These are phyloP conservation scores for Tragelaphus strepsiceros DNA, from an alignment of 2,113 vertebrate genomes.

Conservation along the genomic window DNA sequence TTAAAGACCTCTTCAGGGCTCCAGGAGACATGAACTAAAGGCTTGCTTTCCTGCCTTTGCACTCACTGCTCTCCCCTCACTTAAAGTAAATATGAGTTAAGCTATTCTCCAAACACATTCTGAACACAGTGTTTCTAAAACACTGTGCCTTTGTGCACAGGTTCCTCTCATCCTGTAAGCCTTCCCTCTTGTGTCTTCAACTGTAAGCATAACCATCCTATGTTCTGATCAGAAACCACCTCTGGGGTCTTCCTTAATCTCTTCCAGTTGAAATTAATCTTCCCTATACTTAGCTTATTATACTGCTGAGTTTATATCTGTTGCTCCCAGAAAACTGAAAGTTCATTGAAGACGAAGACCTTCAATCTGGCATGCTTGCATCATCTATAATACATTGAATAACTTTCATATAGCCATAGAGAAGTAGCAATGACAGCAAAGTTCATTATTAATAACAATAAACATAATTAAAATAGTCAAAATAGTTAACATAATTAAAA, in stretches of 20 bases:
- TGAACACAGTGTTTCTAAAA: neutral
- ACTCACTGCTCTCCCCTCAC: neutral
- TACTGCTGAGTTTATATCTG: neutral
- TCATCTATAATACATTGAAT: neutral
- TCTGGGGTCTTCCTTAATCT: neutral
- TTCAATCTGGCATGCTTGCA: neutral
- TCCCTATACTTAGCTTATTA: neutral
- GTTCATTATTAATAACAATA: neutral
- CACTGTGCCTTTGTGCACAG: neutral
- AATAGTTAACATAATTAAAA: neutral
- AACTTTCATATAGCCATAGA: neutral
- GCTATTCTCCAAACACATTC: neutral
- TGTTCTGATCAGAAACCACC: neutral
- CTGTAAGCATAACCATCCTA: neutral
- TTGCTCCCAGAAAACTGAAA: neutral
- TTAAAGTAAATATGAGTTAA: constrained; percentile 1
- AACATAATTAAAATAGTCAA: neutral
- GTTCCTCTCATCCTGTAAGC: neutral
- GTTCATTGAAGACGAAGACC: neutral
- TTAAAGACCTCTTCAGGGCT: constrained; percentile 19
- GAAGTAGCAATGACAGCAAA: neutral
- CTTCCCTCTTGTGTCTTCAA: neutral
- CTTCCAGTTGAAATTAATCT: neutral
- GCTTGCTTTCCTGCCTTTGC: neutral
- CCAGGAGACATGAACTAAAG: neutral